Conservation (phyloP, 2,113 vertebrate species). For the Tyrannus savana region DNA sequence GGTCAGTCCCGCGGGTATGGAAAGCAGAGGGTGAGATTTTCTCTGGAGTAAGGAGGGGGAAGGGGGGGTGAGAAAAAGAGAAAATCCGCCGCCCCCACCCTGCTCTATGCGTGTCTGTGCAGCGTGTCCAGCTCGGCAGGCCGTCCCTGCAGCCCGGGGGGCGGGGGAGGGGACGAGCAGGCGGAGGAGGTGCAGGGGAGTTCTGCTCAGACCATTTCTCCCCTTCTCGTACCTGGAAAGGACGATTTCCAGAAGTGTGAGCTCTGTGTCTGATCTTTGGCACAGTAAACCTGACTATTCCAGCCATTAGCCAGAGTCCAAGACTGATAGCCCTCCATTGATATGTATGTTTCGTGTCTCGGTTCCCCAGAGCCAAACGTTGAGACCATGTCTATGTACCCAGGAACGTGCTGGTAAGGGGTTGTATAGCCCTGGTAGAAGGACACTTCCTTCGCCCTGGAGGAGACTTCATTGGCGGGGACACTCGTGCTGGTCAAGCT, state of each 20-base stretch:
- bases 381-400: constrained; percentile 86
- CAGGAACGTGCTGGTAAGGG: constrained; percentile 83
- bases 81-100: neutral
- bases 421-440: constrained; percentile 84
- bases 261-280: constrained; percentile 85
- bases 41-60: neutral
- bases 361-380: constrained; percentile 81
- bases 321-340: constrained; percentile 85
- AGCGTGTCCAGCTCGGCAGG: constrained; percentile 14
- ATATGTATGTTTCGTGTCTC: constrained; percentile 81
- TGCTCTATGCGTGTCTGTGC: neutral
- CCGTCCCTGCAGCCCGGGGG: neutral
- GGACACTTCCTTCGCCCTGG: constrained; percentile 81
- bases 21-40: neutral
- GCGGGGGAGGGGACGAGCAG: constrained; percentile 11
- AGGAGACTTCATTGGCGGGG: constrained; percentile 78
- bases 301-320: constrained; percentile 87
- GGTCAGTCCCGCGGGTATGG: neutral
- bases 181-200: neutral
- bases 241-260: constrained; percentile 88
- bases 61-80: neutral
- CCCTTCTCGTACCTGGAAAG: constrained; percentile 81
- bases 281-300: constrained; percentile 85
- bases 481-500: constrained; percentile 78
- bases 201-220: neutral